phyloP scores from a whole-genome alignment of 2,888 invertebrate genomes.

The Eucriotettix oculatus region DNA sequence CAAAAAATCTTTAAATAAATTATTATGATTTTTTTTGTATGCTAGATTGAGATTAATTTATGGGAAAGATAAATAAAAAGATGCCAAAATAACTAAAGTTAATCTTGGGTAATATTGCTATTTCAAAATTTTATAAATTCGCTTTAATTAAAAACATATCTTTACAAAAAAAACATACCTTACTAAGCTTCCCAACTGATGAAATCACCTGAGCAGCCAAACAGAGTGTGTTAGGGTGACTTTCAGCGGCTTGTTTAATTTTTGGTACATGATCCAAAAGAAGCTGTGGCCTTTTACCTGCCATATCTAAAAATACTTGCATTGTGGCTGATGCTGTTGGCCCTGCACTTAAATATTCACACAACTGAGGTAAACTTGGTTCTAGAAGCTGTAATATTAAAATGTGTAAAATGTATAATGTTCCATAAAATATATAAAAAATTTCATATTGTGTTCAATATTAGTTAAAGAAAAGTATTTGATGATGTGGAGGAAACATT shows the following conservation, averaged over 20 bases:
- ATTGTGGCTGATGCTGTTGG: conserved; percentile 45
- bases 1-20: conserved; percentile 8
- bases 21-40: neutral
- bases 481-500: no score
- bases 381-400: conserved; percentile 42
- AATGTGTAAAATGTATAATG: no score
- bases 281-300: conserved; percentile 48
- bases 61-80: neutral
- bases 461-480: no score
- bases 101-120: no score
- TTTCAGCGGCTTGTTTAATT: conserved; percentile 49
- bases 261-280: conserved; percentile 53
- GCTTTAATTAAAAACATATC: neutral
- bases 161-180: conserved; percentile 28
- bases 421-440: no score
- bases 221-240: conserved; percentile 43
- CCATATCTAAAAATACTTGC: conserved; percentile 58
- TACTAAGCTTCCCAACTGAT: conserved; percentile 50
- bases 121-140: neutral
- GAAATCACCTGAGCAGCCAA: conserved; percentile 54
- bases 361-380: conserved; percentile 64
- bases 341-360: conserved; percentile 50
- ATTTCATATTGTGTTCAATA: no score
- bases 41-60: no score
- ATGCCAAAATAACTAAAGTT: neutral